A percentile compares a stretch with the other conserved stretches of the same genome.
phyloP scores from a whole-genome alignment of 2,888 invertebrate species.

The Heliconius charithonia region DNA sequence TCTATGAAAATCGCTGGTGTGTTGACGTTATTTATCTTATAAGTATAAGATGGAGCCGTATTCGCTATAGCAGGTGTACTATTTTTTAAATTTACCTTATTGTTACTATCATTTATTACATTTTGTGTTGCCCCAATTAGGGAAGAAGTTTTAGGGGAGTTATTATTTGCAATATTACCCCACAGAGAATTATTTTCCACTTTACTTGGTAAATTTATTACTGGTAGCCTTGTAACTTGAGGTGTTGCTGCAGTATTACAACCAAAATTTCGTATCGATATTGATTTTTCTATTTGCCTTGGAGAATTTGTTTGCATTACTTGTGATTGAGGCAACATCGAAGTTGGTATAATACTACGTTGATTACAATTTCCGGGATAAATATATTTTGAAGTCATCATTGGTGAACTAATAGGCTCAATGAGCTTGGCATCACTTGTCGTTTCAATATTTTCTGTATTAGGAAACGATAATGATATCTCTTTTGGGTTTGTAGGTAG shows the following conservation, averaged over 20 bases:
- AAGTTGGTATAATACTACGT: not conserved
- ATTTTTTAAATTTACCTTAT: constrained; percentile 6
- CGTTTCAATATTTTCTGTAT: constrained; percentile 4
- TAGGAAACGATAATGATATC: constrained; percentile 14
- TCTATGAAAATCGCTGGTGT: constrained; percentile 16
- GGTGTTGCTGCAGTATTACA: constrained; percentile 12
- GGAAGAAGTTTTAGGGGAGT: not conserved
- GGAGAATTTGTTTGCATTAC: not conserved
- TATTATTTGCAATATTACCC: constrained; percentile 3
- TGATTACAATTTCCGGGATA: not conserved
- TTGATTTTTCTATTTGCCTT: not conserved
- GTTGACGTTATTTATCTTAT: constrained; percentile 7
- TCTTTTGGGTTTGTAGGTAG: constrained; percentile 19
- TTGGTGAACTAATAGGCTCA: not conserved
- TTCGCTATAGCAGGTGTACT: not conserved
- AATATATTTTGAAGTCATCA: not conserved
- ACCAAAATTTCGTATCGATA: not conserved
- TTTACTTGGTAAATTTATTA: constrained; percentile 4
- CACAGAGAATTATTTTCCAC: constrained; percentile 2
- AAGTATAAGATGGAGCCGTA: not conserved
- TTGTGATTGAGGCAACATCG: constrained; percentile 7
- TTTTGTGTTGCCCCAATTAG: not conserved
- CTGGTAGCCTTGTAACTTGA: not conserved
- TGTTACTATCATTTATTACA: not conserved
- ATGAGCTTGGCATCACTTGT: not conserved